Percentiles rank a stretch among this genome's conserved stretches.
phyloP scores from a whole-genome alignment of 2,888 invertebrate species.

The Patella pellucida region DNA sequence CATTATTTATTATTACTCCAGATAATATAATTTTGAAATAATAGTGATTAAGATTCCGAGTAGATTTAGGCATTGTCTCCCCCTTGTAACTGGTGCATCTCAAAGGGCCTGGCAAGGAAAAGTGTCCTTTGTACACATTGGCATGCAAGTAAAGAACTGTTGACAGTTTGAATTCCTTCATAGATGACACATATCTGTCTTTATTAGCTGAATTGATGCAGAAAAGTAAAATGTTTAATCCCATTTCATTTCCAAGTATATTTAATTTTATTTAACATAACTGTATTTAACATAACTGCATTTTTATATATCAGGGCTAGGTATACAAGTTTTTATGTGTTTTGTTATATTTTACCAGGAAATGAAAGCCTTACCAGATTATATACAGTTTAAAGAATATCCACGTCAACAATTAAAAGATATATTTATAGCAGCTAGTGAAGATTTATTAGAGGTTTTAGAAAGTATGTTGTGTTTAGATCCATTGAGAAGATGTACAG shows the following conservation, averaged over 20 bases:
- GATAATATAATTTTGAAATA: neutral
- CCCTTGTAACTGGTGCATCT: neutral
- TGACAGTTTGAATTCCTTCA: no score
- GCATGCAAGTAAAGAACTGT: no score
- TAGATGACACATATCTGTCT: no score
- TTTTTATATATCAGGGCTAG: no score
- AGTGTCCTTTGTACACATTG: no score
- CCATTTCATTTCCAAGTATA: no score
- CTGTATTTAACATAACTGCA: neutral
- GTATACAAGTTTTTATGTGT: no score
- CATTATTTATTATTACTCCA: neutral
- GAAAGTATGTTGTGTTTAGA: conserved; percentile 84
- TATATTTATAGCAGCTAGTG: conserved; percentile 95
- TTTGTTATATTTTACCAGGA: conserved; percentile 35
- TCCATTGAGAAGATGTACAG: conserved; percentile 85
- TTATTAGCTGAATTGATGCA: no score
- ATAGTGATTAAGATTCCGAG: neutral
- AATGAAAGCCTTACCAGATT: conserved; percentile 81
- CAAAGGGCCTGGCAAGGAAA: no score
- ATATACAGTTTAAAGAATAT: conserved; percentile 90
- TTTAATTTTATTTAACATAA: neutral
- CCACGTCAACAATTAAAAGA: conserved; percentile 87
- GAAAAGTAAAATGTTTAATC: no score
- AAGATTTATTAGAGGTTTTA: conserved; percentile 89
- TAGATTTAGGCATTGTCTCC: neutral